phyloP scores from a whole-genome alignment of 2,113 vertebrate species.

The Nibea coibor region DNA sequence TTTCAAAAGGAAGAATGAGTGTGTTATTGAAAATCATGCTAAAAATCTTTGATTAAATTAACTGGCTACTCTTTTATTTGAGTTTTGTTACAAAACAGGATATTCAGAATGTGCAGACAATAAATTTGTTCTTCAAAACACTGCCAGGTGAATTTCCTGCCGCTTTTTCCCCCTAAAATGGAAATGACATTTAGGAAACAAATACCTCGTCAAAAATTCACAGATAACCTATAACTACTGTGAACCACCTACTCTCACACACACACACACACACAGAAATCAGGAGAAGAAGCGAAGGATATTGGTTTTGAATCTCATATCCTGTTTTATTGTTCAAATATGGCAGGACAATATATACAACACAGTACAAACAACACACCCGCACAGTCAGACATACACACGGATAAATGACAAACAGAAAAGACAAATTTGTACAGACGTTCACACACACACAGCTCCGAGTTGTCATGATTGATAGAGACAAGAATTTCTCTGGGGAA shows the following conservation, averaged over 20 bases:
- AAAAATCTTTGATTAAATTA: neutral
- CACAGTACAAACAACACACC: slow-evolving; percentile 64
- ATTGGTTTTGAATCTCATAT: slow-evolving; percentile 72
- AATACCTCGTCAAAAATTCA: neutral
- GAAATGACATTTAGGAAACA: neutral
- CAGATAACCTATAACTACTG: too few relatives aligned
- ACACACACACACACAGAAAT: slow-evolving; percentile 17
- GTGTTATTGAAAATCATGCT: neutral
- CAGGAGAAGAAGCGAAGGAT: slow-evolving; percentile 37
- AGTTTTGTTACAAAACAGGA: neutral
- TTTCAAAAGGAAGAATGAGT: neutral
- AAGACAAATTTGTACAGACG: slow-evolving; percentile 27
- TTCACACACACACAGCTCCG: slow-evolving; percentile 15
- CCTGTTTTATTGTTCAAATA: slow-evolving; percentile 81
- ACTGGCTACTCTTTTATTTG: neutral
- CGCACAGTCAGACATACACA: slow-evolving; percentile 41
- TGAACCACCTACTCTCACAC: neutral
- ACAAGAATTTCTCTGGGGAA: slow-evolving; percentile 55
- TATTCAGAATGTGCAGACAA: too few relatives aligned
- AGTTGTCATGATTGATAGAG: slow-evolving; percentile 36
- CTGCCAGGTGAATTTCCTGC: neutral
- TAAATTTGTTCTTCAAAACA: neutral
- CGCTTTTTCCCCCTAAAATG: neutral
- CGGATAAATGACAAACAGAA: slow-evolving; percentile 49
- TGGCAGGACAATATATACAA: slow-evolving; percentile 70